Evolutionary conservation across 2,113 vertebrate genomes (phyloP), one percentile per base, ranked within the genome.

Genomic region (Archocentrus centrarchus): DNA sequence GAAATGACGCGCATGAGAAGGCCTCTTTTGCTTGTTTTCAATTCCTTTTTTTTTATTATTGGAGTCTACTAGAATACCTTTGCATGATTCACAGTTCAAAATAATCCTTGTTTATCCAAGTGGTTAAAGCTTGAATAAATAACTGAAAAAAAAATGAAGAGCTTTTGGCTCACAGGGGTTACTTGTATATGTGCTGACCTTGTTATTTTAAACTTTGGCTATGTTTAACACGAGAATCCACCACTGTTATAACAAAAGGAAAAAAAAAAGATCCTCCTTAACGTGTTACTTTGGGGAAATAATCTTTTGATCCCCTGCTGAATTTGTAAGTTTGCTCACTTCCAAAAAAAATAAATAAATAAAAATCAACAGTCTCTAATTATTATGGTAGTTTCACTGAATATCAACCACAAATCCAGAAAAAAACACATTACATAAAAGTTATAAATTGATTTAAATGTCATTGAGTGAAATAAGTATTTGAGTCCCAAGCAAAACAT

Each of bases 11-110:
- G 41, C 47, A 73, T 2, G 2, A 73, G 47, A n/a, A 27, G 2
- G 27, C 27, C 66, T 50, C 3, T 50, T 70, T 70, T 53, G 44
- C 27, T 73, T 73, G 68, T 73, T 73, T 73, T 55, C 47, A 73
- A 17, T 41, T 66, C 2, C n/a, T 11, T 22, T 3, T 24, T 66
- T 44, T 66, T 44, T 44, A 27, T 0, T 66, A 10, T 44, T 27
- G 63, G 39, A 64, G 11, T 64, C 20, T 9, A 41, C 37, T 11
- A 64, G 20, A 64, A 22, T 64, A 64, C 35, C 35, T 64, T 39
- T 64, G 35, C 61, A 22, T 64, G 61, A 66, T 15, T 66, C n/a
- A 66, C 4, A 1, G 13, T 41, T 64, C 37, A 64, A 64, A 64
- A 64, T 64, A 64, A 64, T 22, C 20, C 20, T 64, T 64, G 20